Base-by-base conservation (phyloP, 2,797 vertebrate genomes). In the Ficedula albicollis region DNA sequence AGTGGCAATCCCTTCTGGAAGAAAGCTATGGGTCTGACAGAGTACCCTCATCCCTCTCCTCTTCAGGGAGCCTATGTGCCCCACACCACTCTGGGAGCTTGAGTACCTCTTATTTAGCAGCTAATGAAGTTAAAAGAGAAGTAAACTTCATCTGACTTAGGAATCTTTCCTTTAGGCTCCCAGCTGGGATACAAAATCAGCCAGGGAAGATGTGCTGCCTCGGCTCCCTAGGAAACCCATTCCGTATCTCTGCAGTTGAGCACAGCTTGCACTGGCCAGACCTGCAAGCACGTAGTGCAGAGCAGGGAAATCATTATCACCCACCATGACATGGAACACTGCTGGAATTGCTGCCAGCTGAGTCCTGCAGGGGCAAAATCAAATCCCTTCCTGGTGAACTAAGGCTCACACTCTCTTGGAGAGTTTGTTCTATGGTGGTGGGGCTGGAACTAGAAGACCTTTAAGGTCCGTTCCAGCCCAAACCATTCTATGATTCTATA, bases 291-390 rank as follows among this genome's bases (percentile, higher is more conserved):
- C 0, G 14, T 1, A 55, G 55, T 4, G 13, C 51, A 51, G 41
- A 72, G 21, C 26, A 76, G 58, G n/a, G 49, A n/a, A 72, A 34
- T 9, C 51, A 46, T 51, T 48, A 36, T 11, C 2, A 0, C 44
- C 38, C 9, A 0, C 49, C 48, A 32, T 1, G 3, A 13, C 43
- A 16, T 3, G 43, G 46, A 54, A 10, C 51, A 56, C 27, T 54
- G 49, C 54, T 58, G 34, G 34, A 81, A 81, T 11, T 58, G 20
- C 63, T 87, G 74, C 55, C 87, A 51, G 43, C 48, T 29, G 59
- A 30, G n/a, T 15, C 54, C 48, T 1, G 0, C 46, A 46, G 63
- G 29, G 80, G 36, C 0, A 1, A 82, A 32, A 51, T 10, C 26
- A 41, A n/a, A 48, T 46, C 72, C 8, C 83, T 72, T 10, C 29